Percentiles rank a stretch among this genome's conserved stretches.
These are phyloP conservation scores for Aeoliscus strigatus DNA, from an alignment of 2,797 vertebrate species.

Conservation along the genomic window DNA sequence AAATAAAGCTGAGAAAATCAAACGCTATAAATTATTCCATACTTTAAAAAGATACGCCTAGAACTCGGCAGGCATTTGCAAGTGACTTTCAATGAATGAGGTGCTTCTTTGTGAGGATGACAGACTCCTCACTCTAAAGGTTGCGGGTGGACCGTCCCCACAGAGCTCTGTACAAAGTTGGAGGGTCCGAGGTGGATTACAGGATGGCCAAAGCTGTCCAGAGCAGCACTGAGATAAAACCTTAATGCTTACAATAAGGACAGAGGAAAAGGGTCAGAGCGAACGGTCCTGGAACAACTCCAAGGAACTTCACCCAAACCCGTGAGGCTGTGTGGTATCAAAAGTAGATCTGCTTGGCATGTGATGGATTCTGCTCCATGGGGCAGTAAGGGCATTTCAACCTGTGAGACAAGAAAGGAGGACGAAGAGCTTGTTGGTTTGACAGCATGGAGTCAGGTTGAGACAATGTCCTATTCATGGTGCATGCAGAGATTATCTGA, in stretches of 20 bases:
- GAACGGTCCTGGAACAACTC: slow-evolving; percentile 64
- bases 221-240: slow-evolving; percentile 60
- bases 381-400: slow-evolving; percentile 92
- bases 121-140: slow-evolving; percentile 55
- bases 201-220: slow-evolving; percentile 56
- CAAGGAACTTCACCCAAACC: slow-evolving; percentile 59
- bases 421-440: background rate
- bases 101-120: slow-evolving; percentile 52
- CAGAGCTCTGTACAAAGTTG: slow-evolving; percentile 61
- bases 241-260: slow-evolving; percentile 62
- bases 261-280: slow-evolving; percentile 50
- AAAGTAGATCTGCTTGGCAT: slow-evolving; percentile 91
- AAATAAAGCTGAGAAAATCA: slow-evolving; percentile 47
- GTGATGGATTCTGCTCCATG: slow-evolving; percentile 90
- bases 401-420: slow-evolving; percentile 58
- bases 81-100: slow-evolving; percentile 59
- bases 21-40: slow-evolving; percentile 59
- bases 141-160: slow-evolving; percentile 44
- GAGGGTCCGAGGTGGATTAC: slow-evolving; percentile 44
- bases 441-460: too few species aligned
- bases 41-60: slow-evolving; percentile 64
- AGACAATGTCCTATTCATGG: too few species aligned
- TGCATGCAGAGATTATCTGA: too few species aligned
- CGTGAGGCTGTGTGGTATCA: slow-evolving; percentile 66
- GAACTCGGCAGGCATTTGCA: slow-evolving; percentile 64